Percentiles rank a stretch among this genome's conserved stretches.
Conservation (phyloP, 2,888 invertebrate species). For the Galeruca laticollis region DNA sequence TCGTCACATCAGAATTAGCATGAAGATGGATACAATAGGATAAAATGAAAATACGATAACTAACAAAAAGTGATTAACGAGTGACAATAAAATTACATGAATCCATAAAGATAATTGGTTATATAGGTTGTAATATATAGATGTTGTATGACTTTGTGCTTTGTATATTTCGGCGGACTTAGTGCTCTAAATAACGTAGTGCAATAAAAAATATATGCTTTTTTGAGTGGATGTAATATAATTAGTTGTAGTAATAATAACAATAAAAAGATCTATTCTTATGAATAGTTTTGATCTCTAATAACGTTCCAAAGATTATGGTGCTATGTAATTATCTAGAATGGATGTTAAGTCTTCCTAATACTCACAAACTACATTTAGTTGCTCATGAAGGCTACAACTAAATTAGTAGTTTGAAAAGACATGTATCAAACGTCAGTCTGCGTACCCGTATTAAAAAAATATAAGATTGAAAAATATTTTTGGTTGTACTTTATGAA, state of each 20-base stretch:
- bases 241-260: constrained; percentile 20
- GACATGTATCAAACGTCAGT: constrained; percentile 13
- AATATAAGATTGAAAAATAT: constrained; percentile 8
- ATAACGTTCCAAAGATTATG: constrained; percentile 32
- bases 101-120: no score
- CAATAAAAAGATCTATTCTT: constrained; percentile 22
- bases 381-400: constrained; percentile 21
- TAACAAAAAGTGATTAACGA: no score
- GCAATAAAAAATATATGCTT: constrained; percentile 6
- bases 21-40: no score
- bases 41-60: no score
- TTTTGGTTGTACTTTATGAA: constrained; percentile 32
- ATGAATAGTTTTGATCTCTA: constrained; percentile 16
- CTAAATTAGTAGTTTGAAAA: constrained; percentile 7
- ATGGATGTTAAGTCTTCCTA: constrained; percentile 33
- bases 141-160: background rate
- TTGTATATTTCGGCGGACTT: background rate
- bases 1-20: no score
- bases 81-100: no score
- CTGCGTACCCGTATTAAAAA: constrained; percentile 22
- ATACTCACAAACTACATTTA: constrained; percentile 18
- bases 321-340: constrained; percentile 38
- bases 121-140: background rate
- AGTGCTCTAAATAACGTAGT: background rate
- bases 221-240: constrained; percentile 16